These are phyloP conservation scores for Zootoca vivipara DNA, from an alignment of 2,113 vertebrate genomes.

Conservation along the genomic window DNA sequence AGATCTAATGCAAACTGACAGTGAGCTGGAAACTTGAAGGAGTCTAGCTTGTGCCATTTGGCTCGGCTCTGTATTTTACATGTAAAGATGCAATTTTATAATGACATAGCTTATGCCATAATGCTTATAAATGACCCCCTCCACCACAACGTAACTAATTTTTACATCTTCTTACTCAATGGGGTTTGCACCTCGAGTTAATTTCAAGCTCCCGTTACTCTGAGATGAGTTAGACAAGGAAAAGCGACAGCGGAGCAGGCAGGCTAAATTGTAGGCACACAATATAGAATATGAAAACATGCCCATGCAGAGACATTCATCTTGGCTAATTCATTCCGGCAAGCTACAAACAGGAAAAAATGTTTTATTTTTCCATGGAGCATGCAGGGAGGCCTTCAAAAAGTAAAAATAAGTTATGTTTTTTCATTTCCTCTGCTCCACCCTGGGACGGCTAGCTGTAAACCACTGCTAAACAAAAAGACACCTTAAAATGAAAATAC, in stretches of 20 bases:
- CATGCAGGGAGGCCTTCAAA: not conserved
- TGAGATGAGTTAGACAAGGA: constrained; percentile 44
- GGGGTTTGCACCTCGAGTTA: constrained; percentile 43
- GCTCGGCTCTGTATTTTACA: constrained; percentile 40
- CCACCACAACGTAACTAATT: constrained; percentile 33
- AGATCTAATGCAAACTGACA: constrained; percentile 47
- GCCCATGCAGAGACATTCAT: constrained; percentile 20
- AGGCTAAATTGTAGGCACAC: not conserved
- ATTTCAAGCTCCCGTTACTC: constrained; percentile 65
- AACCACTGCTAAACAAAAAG: not conserved
- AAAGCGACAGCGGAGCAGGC: constrained; percentile 40
- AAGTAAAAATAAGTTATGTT: not conserved
- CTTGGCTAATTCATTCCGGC: constrained; percentile 9
- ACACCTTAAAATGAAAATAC: constrained; percentile 10
- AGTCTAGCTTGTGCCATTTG: constrained; percentile 49
- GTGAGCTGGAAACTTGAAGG: constrained; percentile 31
- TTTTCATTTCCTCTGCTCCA: not conserved
- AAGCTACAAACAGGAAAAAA: constrained; percentile 47
- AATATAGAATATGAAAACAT: constrained; percentile 49
- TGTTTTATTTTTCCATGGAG: constrained; percentile 37
- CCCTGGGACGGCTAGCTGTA: not conserved
- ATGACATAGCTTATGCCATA: not conserved
- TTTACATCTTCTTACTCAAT: constrained; percentile 47
- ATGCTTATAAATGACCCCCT: constrained; percentile 33
- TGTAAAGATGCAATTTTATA: constrained; percentile 32